Conservation (phyloP, 2,888 invertebrate genomes). For the Thysanoteuthis rhombus region DNA sequence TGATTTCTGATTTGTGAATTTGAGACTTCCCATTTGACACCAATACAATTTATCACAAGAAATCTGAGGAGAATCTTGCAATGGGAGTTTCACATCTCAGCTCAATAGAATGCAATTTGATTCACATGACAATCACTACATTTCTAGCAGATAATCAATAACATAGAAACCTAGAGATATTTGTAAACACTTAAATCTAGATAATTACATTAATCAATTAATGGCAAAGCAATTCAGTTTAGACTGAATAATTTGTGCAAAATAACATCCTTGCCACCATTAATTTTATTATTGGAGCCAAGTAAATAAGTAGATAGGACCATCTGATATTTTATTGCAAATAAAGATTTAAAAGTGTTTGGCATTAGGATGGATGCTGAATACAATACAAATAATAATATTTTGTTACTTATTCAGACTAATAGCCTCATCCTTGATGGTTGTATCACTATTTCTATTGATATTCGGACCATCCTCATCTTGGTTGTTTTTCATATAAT, state of each 20-base stretch:
- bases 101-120: not conserved
- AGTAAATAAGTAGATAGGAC: not conserved
- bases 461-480: too few relatives aligned
- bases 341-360: too few relatives aligned
- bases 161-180: not conserved
- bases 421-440: too few relatives aligned
- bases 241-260: not conserved
- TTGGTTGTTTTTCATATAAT: too few relatives aligned
- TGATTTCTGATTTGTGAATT: not conserved
- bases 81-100: not conserved
- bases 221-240: not conserved
- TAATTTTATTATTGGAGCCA: not conserved
- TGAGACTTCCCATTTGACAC: not conserved
- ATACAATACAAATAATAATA: too few relatives aligned
- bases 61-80: not conserved
- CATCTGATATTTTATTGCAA: not conserved
- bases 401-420: too few relatives aligned
- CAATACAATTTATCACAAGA: not conserved
- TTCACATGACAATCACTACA: not conserved
- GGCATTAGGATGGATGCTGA: too few relatives aligned
- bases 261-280: not conserved
- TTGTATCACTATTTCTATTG: too few relatives aligned
- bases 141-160: not conserved
- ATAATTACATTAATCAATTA: slow-evolving; percentile 12
- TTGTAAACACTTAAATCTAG: not conserved